Evolutionary conservation across 2,797 vertebrate genomes (phyloP).

Genomic region (Rhincodon typus): DNA sequence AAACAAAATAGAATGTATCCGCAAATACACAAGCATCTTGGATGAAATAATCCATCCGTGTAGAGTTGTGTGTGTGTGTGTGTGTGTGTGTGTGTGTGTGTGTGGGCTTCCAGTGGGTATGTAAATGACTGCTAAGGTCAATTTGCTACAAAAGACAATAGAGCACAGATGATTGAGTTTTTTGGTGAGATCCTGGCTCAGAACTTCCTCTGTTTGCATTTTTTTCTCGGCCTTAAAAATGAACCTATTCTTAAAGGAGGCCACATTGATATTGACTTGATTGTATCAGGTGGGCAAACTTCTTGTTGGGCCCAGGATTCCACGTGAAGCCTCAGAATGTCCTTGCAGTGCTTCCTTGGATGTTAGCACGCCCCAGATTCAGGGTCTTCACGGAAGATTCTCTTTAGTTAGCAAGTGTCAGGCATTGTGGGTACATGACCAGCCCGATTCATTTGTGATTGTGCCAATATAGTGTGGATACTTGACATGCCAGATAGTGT

Average conservation of each 20-base stretch:
- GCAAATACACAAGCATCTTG: no score
- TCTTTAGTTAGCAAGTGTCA: not conserved
- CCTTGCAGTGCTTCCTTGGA: not conserved
- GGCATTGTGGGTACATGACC: no score
- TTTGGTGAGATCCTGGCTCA: not conserved
- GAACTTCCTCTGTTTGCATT: not conserved
- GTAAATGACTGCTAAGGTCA: not conserved
- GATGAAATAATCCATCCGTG: no score
- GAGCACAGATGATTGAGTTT: not conserved
- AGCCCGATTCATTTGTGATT: no score
- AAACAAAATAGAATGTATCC: no score
- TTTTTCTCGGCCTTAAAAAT: not conserved
- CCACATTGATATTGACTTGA: not conserved
- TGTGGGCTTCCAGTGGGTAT: not conserved
- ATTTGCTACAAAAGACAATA: not conserved
- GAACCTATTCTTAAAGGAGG: not conserved
- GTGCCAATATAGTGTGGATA: no score
- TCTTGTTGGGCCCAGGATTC: not conserved
- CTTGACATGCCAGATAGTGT: no score
- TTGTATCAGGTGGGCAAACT: not conserved
- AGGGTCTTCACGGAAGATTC: not conserved
- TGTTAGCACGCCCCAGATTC: not conserved
- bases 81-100: no score
- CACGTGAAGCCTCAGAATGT: not conserved
- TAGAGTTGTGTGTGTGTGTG: no score